Conservation (phyloP, 2,888 invertebrate species). For the Mesoligia furuncula region DNA sequence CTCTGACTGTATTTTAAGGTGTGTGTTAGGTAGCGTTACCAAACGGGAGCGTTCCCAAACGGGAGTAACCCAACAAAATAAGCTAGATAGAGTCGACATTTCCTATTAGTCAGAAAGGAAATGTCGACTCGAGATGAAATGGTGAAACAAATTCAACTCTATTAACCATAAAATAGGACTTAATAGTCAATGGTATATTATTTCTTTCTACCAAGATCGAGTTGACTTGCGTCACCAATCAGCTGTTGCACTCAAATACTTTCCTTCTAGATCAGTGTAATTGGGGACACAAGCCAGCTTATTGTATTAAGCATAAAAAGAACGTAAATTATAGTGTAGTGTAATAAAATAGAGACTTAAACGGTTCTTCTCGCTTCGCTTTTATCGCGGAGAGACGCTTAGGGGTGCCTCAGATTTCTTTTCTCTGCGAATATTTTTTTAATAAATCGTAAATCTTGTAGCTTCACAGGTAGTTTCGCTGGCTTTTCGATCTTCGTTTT, state of each 20-base stretch:
- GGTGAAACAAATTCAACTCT: background rate
- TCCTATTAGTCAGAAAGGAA: background rate
- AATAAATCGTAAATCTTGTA: conserved; percentile 55
- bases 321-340: conserved; percentile 69
- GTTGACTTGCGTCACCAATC: conserved; percentile 6
- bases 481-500: conserved; percentile 26
- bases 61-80: no score
- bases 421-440: conserved; percentile 49
- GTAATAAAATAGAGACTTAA: conserved; percentile 78
- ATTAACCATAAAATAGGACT: background rate
- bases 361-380: conserved; percentile 73
- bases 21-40: no score
- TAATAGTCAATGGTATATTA: background rate
- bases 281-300: conserved; percentile 22
- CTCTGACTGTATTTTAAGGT: no score
- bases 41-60: no score
- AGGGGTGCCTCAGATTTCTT: conserved; percentile 66
- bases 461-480: conserved; percentile 26
- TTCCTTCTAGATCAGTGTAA: conserved; percentile 38
- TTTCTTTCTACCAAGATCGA: background rate
- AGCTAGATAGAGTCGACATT: background rate
- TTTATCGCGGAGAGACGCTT: conserved; percentile 67
- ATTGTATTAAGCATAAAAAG: conserved; percentile 60
- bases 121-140: background rate
- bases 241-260: conserved; percentile 8